Conservation (phyloP, 2,888 invertebrate species). For the Flabesymbios commensalis region DNA sequence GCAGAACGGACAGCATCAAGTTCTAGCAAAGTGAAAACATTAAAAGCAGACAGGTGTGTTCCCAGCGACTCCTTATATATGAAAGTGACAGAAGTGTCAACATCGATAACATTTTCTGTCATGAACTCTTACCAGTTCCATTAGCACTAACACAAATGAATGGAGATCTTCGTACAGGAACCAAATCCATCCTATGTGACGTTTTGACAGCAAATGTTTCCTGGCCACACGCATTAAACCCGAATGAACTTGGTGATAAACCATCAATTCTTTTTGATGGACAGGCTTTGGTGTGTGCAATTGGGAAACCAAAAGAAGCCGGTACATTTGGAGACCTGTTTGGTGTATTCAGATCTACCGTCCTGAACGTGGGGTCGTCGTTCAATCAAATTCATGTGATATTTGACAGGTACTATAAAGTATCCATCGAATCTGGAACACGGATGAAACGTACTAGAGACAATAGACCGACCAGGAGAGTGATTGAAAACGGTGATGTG, state of each 20-base stretch:
- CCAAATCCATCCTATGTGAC: background rate
- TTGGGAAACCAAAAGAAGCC: background rate
- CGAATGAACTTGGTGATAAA: too few species aligned
- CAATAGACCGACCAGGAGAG: too few species aligned
- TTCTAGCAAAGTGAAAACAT: too few species aligned
- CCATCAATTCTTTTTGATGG: too few species aligned
- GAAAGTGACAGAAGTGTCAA: background rate
- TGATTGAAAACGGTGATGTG: too few species aligned
- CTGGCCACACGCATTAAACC: too few species aligned
- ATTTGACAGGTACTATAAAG: background rate
- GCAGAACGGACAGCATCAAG: background rate
- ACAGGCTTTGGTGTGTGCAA: background rate
- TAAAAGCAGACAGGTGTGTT: too few species aligned
- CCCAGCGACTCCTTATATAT: background rate
- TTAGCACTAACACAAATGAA: background rate
- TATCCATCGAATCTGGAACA: too few species aligned
- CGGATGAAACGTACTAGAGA: too few species aligned
- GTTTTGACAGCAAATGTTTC: background rate
- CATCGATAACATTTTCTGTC: background rate
- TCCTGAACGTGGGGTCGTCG: background rate
- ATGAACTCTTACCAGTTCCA: background rate
- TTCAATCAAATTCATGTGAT: background rate
- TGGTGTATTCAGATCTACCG: background rate
- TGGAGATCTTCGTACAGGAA: background rate
- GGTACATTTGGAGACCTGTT: background rate